These are phyloP conservation scores for Dendrocincla tyrannina DNA, from an alignment of 2,797 vertebrate genomes.

Conservation along the genomic window DNA sequence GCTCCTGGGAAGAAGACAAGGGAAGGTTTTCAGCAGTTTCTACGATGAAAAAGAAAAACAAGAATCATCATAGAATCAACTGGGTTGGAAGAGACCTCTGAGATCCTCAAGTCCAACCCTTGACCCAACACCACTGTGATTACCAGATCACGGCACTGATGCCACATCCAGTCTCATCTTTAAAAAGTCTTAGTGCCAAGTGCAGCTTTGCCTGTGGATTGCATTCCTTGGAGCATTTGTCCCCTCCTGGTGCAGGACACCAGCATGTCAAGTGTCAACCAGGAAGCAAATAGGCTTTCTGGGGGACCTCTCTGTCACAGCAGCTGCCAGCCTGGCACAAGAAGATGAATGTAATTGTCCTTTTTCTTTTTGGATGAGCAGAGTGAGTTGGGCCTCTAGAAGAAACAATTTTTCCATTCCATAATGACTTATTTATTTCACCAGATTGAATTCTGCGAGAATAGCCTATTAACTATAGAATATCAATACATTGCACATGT, in stretches of 20 bases:
- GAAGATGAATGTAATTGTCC: neutral
- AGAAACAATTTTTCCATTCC: neutral
- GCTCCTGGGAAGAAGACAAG: neutral
- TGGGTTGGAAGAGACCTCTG: no score
- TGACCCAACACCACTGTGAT: no score
- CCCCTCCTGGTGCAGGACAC: neutral
- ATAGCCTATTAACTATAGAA: neutral
- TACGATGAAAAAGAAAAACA: neutral
- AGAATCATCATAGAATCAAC: neutral
- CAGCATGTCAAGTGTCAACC: neutral
- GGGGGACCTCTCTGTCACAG: neutral
- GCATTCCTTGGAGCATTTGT: neutral
- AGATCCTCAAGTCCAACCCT: no score
- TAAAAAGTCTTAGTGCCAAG: no score
- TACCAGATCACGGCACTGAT: no score
- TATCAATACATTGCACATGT: neutral
- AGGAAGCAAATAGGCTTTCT: neutral
- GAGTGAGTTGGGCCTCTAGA: neutral
- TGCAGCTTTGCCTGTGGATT: neutral
- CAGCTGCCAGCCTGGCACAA: neutral
- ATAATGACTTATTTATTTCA: neutral
- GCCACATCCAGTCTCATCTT: no score
- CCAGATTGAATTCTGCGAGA: neutral
- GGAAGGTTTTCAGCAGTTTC: neutral
- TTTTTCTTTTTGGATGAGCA: neutral